Conservation (phyloP, 2,113 vertebrate genomes). For the Pseudonaja textilis region DNA sequence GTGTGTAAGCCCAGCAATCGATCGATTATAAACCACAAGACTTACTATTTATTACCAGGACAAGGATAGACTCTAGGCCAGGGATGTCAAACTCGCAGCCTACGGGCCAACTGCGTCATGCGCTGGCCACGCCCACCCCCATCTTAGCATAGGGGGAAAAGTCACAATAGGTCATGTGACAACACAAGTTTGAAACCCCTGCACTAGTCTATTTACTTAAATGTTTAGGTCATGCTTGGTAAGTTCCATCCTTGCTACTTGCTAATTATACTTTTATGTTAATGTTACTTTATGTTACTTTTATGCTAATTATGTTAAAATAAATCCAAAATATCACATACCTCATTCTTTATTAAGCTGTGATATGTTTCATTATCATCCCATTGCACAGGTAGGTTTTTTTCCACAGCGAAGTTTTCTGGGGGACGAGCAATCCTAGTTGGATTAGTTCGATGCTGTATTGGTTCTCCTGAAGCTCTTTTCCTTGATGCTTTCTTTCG, state of each 20-base stretch:
- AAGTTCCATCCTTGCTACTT: background rate
- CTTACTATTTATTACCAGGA: background rate
- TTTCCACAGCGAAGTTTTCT: constrained; percentile 89
- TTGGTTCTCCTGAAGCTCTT: constrained; percentile 71
- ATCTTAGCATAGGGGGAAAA: too few species aligned
- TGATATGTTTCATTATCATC: constrained; percentile 61
- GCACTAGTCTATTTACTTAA: background rate
- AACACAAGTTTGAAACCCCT: too few species aligned
- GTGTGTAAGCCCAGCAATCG: background rate
- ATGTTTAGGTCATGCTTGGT: background rate
- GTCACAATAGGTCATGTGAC: too few species aligned
- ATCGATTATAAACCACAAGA: background rate
- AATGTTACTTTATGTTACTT: too few species aligned
- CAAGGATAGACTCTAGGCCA: background rate
- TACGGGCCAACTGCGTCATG: too few species aligned
- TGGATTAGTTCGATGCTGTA: constrained; percentile 83
- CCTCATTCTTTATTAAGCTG: constrained; percentile 78
- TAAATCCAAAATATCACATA: constrained; percentile 45
- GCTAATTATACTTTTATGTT: background rate
- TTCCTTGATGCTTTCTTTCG: constrained; percentile 71
- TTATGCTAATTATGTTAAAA: too few species aligned
- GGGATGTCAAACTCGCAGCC: too few species aligned
- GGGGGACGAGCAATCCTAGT: constrained; percentile 89
- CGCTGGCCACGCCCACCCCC: too few species aligned
- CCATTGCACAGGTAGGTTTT: constrained; percentile 50